A percentile compares a stretch with the other conserved stretches of the same genome.
Evolutionary conservation across 1,140 invertebrate genomes (phyloP).

Genomic region (Holcopasites calliopsidis): DNA sequence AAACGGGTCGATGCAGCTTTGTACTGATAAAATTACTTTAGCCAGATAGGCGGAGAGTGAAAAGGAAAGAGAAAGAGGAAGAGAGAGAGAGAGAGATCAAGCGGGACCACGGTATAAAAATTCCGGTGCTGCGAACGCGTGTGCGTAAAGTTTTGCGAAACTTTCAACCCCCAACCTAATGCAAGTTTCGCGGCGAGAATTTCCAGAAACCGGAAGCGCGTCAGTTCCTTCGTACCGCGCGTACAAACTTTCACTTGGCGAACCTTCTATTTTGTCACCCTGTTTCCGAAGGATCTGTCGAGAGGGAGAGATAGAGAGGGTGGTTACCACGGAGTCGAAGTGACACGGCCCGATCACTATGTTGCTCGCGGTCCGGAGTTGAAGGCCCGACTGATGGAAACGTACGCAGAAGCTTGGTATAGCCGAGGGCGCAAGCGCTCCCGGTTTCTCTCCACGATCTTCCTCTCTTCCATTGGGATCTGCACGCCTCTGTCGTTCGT

Average conservation of each 20-base stretch:
- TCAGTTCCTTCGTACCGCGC: background rate
- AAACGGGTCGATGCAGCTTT: slow-evolving; percentile 19
- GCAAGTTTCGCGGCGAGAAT: background rate
- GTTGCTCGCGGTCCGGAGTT: slow-evolving; percentile 75
- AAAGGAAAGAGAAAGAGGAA: background rate
- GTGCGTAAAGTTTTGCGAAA: slow-evolving; percentile 10
- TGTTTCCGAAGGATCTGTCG: no score
- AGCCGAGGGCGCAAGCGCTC: slow-evolving; percentile 72
- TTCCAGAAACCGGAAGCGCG: no score
- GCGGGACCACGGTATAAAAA: background rate
- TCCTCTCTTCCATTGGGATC: slow-evolving; percentile 40
- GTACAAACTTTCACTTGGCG: slow-evolving; percentile 3
- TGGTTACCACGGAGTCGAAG: slow-evolving; percentile 38
- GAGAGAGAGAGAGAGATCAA: background rate
- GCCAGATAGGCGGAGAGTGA: background rate
- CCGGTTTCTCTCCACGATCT: slow-evolving; percentile 43
- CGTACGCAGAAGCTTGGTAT: slow-evolving; percentile 67
- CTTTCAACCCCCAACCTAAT: background rate
- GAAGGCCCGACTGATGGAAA: slow-evolving; percentile 75
- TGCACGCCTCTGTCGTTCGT: slow-evolving; percentile 31
- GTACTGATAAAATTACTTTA: slow-evolving; percentile 27
- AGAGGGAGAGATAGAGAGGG: slow-evolving; percentile 15
- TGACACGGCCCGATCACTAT: slow-evolving; percentile 54
- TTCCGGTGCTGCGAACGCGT: background rate
- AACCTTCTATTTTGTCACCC: no score